phyloP scores from a whole-genome alignment of 1,140 invertebrate species.

The Sitobion miscanthi region DNA sequence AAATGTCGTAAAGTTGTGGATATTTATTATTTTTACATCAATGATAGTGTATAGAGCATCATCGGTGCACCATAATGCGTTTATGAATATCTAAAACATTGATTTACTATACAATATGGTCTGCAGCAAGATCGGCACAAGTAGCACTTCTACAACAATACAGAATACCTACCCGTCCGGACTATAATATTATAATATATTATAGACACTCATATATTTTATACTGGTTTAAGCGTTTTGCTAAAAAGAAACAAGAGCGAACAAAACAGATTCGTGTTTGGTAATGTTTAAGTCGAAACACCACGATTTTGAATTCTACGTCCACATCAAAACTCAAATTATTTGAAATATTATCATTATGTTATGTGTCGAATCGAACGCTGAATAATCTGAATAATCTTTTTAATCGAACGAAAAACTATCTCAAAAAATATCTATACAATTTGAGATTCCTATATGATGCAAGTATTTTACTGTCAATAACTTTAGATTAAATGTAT shows the following conservation, averaged over 20 bases:
- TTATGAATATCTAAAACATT: neutral
- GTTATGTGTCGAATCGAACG: neutral
- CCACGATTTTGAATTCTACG: neutral
- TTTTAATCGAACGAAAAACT: neutral
- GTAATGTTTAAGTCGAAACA: neutral
- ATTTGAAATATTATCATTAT: neutral
- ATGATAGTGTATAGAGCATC: too few species aligned
- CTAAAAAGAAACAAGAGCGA: neutral
- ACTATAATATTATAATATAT: neutral
- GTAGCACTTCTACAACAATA: neutral
- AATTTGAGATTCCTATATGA: neutral
- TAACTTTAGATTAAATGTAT: neutral
- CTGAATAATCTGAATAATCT: neutral
- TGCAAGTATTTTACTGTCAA: neutral
- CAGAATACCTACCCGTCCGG: neutral
- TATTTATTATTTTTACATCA: too few species aligned
- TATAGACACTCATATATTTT: neutral
- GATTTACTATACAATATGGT: neutral
- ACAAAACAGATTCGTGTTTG: neutral
- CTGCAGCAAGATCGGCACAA: neutral
- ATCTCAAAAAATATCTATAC: neutral
- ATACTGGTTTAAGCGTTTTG: neutral
- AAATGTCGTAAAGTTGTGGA: neutral
- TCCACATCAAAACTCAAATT: too few species aligned
- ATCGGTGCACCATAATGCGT: too few species aligned